phyloP scores from a whole-genome alignment of 2,888 invertebrate species.

The Osmoderma eremita region DNA sequence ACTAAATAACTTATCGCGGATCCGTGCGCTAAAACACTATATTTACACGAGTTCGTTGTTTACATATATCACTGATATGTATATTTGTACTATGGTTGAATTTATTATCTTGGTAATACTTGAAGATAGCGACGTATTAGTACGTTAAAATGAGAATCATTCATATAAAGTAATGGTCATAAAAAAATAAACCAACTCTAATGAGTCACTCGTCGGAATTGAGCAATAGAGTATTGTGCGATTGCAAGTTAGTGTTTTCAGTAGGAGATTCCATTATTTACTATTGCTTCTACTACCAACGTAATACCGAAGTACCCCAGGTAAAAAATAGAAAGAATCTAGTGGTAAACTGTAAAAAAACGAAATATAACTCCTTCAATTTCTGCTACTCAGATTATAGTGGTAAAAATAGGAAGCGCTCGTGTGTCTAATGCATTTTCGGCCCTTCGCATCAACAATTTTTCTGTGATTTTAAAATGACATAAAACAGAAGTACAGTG shows the following conservation, averaged over 20 bases:
- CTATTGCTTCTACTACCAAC: constrained; percentile 25
- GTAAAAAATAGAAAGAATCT: background rate
- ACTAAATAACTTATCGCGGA: constrained; percentile 49
- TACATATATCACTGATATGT: constrained; percentile 55
- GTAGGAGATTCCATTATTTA: constrained; percentile 37
- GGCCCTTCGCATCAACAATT: too few relatives aligned
- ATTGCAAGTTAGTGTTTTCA: constrained; percentile 22
- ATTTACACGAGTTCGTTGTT: constrained; percentile 55
- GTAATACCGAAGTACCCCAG: constrained; percentile 17
- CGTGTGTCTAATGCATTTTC: too few relatives aligned
- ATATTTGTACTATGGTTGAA: constrained; percentile 54
- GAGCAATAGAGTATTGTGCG: constrained; percentile 40
- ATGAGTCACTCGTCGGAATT: constrained; percentile 45
- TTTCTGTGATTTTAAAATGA: too few relatives aligned
- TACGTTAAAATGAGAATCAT: constrained; percentile 40
- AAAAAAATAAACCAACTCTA: constrained; percentile 43
- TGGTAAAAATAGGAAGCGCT: too few relatives aligned
- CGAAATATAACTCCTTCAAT: background rate
- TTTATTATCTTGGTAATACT: constrained; percentile 45
- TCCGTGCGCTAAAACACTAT: constrained; percentile 43
- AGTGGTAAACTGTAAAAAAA: background rate
- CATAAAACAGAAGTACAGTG: too few relatives aligned
- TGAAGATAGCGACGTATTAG: constrained; percentile 40
- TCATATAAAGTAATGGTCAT: constrained; percentile 35
- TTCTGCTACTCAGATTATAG: too few relatives aligned